Evolutionary conservation across 2,888 invertebrate species (phyloP), one percentile per base, ranked within the genome.

Genomic region (Patella caerulea): DNA sequence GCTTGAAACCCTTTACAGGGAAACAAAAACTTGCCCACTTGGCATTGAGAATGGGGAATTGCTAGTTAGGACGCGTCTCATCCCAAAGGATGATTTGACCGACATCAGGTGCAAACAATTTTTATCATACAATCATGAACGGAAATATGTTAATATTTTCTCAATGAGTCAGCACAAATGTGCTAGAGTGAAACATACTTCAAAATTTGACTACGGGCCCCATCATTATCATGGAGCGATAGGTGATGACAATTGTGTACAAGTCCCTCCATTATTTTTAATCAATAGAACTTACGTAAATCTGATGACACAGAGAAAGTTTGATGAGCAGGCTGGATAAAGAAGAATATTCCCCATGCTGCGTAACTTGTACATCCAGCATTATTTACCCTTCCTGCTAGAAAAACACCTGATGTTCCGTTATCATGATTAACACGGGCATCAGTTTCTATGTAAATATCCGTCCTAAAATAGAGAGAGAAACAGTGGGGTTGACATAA

Each of bases 311-410:
- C 55, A 9, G 72, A 24, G 45, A 72, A 82, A 15, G 56, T 24
- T 17, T 76, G 59, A 4, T 65, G 14, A 17, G 54, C 53, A 14
- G 82, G 81, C 76, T 77, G 80, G n/a, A 88, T 59, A 69, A 74
- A 79, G 78, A 87, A 81, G 79, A 83, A 88, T 55, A 88, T 55
- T 19, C 88, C 88, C 3, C 73, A 72, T n/a, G 88, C 82, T 9
- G 76, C 17, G 56, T 77, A 78, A 7, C 81, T 81, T 11, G 71
- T 73, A 70, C 88, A 88, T 14, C 87, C 87, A 5, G 84, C 82
- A 14, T 81, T 71, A 77, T 83, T 77, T 14, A 87, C 81, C 12
- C 83, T 75, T 17, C 75, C 83, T 2, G 83, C 88, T 11, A 88
- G 24, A 72, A 84, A 86, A 15, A 83, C 81, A 1, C 84, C 85